Conservation (phyloP, 2,113 vertebrate genomes). For the Osmerus mordax region DNA sequence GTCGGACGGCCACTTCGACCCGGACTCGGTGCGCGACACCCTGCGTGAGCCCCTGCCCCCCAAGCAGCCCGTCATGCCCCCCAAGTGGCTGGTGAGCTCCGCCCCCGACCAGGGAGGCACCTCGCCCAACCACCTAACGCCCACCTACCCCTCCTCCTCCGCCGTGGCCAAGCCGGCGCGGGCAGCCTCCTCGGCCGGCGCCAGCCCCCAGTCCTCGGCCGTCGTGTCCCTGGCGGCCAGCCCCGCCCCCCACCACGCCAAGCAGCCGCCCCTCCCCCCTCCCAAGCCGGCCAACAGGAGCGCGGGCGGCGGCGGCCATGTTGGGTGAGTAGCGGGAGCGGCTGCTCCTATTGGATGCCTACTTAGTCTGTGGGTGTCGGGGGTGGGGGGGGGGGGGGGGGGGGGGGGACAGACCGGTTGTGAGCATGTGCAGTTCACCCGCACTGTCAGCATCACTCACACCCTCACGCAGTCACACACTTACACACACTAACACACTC, state of each 20-base stretch:
- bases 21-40: constrained; percentile 73
- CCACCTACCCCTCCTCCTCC: constrained; percentile 57
- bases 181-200: constrained; percentile 69
- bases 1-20: constrained; percentile 76
- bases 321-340: constrained; percentile 77
- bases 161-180: constrained; percentile 70
- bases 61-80: constrained; percentile 83
- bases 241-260: constrained; percentile 67
- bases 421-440: not conserved
- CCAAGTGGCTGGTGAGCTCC: constrained; percentile 84
- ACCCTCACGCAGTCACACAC: constrained; percentile 4
- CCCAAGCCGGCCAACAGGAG: constrained; percentile 91
- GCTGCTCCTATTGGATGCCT: not conserved
- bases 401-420: no score
- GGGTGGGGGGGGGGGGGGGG: not conserved
- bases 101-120: constrained; percentile 69
- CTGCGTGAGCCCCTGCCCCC: constrained; percentile 70
- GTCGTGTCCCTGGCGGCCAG: constrained; percentile 47
- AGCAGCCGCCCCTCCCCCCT: constrained; percentile 90
- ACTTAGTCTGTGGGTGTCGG: not conserved
- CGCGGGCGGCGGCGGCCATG: constrained; percentile 76
- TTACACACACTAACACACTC: not conserved
- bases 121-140: constrained; percentile 55
- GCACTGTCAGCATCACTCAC: constrained; percentile 5
- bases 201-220: constrained; percentile 64